Evolutionary conservation across 2,113 vertebrate genomes (phyloP), one percentile per base, ranked within the genome.

Genomic region (Formicarius rufipectus): DNA sequence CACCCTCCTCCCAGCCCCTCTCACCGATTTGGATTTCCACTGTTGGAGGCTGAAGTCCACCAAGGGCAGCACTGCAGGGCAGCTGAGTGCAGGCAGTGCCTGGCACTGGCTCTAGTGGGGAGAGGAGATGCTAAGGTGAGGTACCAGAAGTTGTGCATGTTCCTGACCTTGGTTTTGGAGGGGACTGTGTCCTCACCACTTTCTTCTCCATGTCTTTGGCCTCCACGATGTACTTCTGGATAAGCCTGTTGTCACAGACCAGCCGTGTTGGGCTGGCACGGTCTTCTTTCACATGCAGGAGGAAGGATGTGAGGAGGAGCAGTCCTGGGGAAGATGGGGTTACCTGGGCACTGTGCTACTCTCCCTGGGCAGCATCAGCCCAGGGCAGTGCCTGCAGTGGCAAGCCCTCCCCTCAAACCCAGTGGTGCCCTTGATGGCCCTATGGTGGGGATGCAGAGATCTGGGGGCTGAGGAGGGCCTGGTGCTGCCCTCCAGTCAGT

Each of bases 11-110:
- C 88, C 66, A 74, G 64, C 91, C 89, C 92, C 81, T 95, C 98
- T 98, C 95, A 98, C 98, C 85, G 95, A 97, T 96, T 98, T 98
- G 37, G 93, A 90, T 95, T 96, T 98, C 98, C 98, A 98, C 85
- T 98, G 94, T 94, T 90, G 93, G 87, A 98, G 88, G 67, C 75
- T 98, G n/a, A 98, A 95, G 72, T 98, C 98, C 93, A 98, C 98
- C 68, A 96, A 84, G 59, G 98, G 98, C 87, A 98, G 95, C 72
- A 93, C 90, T 3, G 56, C 66, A 3, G 98, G 97, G 44, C 73
- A 90, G 74, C 88, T 60, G 56, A 98, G 92, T 6, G 37, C 11
- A 4, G 89, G 91, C 49, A 96, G 20, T 4, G 93, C 91, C 80
- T 96, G 97, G 63, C 98, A 98, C 62, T 97, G 97, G 58, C 84